Evolutionary conservation across 2,797 vertebrate genomes (phyloP), one percentile per base, ranked within the genome.

Genomic region (Schizopygopsis malacanthus): DNA sequence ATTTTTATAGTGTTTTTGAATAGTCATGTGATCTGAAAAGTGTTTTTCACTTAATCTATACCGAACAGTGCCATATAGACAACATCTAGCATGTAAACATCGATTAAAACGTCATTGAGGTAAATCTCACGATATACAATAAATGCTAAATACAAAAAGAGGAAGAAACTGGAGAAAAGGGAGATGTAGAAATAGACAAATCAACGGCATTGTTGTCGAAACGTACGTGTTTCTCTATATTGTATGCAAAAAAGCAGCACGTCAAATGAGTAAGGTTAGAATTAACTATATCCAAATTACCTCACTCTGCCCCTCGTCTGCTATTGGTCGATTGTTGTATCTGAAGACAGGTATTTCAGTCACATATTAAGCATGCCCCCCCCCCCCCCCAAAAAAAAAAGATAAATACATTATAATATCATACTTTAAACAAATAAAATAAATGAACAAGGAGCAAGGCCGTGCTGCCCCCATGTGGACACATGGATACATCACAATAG

Each of bases 381-480:
- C 16, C 0, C 4, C 39, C 4, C 8, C 16, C 16, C 16, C 0
- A 15, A 9, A 37, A 69, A 15, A 9, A 37, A 69, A 37, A 4
- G 0, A 67, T 37, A 8, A 18, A 37, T 18, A 18, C 8, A 67
- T 67, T 9, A 16, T 37, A 67, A 16, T 37, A 67, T 18, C 7
- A 37, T 18, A 37, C 28, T 16, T 67, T 37, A 67, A 28, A 63
- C 11, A 25, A 61, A 61, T 61, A 61, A 67, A 37, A 37, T 37
- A 37, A 37, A 67, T 67, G 4, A 61, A 67, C 7, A 7, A 7
- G 28, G 20, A 41, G 59, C 16, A 52, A 16, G n/a, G 37, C 63
- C 65, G 18, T 88, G 47, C 85, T 85, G 80, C 83, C 83, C 80
- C 59, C 85, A 8, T 28, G 76, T 88, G 87, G 85, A 56, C 83